These are phyloP conservation scores for Phataginus tetradactyla DNA, from an alignment of 2,797 vertebrate genomes.

Conservation along the genomic window DNA sequence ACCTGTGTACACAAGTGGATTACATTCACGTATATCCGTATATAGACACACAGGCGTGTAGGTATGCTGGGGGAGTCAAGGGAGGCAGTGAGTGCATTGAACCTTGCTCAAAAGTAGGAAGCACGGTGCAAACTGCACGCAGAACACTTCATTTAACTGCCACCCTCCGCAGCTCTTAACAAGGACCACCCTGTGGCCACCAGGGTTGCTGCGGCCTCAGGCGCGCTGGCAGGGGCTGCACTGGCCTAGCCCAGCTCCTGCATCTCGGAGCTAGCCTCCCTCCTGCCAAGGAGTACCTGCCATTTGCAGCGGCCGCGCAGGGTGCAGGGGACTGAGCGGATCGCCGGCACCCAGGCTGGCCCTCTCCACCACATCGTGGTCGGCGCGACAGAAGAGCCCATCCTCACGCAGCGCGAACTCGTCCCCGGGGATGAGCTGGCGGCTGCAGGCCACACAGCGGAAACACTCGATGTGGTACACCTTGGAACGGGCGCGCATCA, in stretches of 20 bases:
- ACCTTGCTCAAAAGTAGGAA: background rate
- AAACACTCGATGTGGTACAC: constrained; percentile 99
- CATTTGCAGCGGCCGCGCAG: constrained; percentile 96
- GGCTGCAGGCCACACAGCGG: constrained; percentile 98
- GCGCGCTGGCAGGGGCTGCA: background rate
- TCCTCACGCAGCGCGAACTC: constrained; percentile 97
- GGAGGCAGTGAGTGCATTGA: background rate
- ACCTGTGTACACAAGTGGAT: background rate
- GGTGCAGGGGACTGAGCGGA: constrained; percentile 95
- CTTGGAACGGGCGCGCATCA: constrained; percentile 97
- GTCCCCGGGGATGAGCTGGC: constrained; percentile 97
- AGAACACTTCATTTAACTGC: background rate
- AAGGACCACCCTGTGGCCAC: background rate
- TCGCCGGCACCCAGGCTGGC: constrained; percentile 93
- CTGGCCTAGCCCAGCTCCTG: background rate
- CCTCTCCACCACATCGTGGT: constrained; percentile 96
- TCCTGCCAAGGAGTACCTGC: constrained; percentile 91
- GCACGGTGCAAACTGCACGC: background rate
- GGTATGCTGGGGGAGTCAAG: background rate
- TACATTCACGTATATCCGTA: background rate
- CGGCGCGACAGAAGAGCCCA: constrained; percentile 96
- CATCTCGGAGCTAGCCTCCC: background rate
- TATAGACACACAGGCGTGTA: background rate
- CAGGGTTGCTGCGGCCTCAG: background rate
- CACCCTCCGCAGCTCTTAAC: no score